Evolutionary conservation across 2,113 vertebrate species (phyloP).

Genomic region (Rhineura floridana): DNA sequence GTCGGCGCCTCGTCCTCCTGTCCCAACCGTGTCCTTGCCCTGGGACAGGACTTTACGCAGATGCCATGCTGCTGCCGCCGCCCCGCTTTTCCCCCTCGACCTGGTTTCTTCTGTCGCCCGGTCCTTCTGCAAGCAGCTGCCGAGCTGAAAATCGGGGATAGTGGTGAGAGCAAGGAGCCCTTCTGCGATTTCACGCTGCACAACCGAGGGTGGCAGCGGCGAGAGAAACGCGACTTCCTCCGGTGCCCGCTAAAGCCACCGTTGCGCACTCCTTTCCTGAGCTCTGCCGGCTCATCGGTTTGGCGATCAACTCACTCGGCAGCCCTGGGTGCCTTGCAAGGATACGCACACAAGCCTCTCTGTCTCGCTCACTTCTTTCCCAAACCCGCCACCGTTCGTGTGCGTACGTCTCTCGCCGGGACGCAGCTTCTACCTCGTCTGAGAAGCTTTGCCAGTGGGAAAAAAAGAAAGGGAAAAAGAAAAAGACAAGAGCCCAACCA

Average conservation of each 20-base stretch:
- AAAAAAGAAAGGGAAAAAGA: accelerated
- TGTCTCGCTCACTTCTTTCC: neutral
- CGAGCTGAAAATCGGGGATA: neutral
- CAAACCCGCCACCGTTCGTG: neutral
- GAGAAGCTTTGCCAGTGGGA: neutral
- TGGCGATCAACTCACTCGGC: neutral
- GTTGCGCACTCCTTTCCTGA: conserved; percentile 55
- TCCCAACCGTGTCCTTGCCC: conserved; percentile 43
- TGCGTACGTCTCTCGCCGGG: too few relatives aligned
- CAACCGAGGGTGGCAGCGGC: conserved; percentile 23
- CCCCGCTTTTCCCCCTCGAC: conserved; percentile 52
- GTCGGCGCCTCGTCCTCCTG: neutral
- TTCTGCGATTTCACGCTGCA: conserved; percentile 38
- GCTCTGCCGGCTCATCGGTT: conserved; percentile 39
- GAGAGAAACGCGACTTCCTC: conserved; percentile 43
- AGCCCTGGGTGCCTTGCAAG: neutral
- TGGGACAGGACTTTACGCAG: conserved; percentile 62
- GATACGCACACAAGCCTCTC: neutral
- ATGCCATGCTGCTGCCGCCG: conserved; percentile 66
- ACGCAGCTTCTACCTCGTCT: too few relatives aligned
- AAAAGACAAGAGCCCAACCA: neutral
- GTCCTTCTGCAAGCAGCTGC: conserved; percentile 35
- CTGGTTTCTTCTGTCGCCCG: conserved; percentile 43
- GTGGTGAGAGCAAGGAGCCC: conserved; percentile 30
- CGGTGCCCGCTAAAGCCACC: conserved; percentile 35